Evolutionary conservation across 2,797 vertebrate genomes (phyloP).

Genomic region (Phoebastria nigripes): DNA sequence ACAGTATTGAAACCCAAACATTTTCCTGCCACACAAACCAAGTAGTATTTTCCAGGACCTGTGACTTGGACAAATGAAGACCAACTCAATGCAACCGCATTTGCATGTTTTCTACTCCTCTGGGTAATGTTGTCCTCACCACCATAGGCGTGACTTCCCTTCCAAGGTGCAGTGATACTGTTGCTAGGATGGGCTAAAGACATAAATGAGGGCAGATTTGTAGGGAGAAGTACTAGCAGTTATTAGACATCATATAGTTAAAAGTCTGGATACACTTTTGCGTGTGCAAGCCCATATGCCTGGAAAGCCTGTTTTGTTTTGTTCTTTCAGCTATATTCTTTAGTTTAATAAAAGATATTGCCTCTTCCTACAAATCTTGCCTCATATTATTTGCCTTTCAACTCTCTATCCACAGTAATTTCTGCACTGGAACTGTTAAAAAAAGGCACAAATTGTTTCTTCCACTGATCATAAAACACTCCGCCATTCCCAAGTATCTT

Average conservation of each 20-base stretch:
- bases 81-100: neutral
- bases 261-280: neutral
- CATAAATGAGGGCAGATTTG: neutral
- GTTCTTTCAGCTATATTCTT: slow-evolving; percentile 5
- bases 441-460: neutral
- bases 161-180: neutral
- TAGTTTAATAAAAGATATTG: slow-evolving; percentile 37
- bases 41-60: neutral
- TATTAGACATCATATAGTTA: neutral
- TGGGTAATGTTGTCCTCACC: neutral
- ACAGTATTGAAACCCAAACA: neutral
- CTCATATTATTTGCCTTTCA: slow-evolving; percentile 1
- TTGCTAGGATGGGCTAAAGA: neutral
- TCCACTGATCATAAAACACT: slow-evolving; percentile 9
- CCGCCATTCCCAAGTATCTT: neutral
- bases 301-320: neutral
- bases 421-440: slow-evolving; percentile 6
- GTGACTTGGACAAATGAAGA: neutral
- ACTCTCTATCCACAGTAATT: neutral
- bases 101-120: neutral
- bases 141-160: neutral
- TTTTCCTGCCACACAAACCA: neutral
- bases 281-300: neutral
- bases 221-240: neutral
- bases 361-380: slow-evolving; percentile 7